Evolutionary conservation across 2,888 invertebrate genomes (phyloP), one percentile per base, ranked within the genome.

Genomic region (Rugalucina vietnamica): DNA sequence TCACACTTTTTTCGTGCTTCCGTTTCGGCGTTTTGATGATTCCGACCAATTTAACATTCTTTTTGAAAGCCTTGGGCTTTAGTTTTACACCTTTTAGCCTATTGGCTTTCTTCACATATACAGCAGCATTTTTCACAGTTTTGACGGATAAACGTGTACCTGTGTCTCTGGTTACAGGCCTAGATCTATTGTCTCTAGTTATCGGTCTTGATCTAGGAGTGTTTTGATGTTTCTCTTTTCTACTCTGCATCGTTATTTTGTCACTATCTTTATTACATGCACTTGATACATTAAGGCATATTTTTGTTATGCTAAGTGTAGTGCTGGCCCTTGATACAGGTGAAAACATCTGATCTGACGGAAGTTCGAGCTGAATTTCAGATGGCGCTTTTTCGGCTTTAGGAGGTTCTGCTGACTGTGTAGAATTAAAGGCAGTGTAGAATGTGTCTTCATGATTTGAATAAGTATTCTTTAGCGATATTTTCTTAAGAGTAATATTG

Each of bases 41-140:
- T 39, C 87, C 87, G 0, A 76, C 73, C 8, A 84, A 69, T 76
- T 82, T 82, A 12, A 85, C 72, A 54, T 79, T 84, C 70, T 81
- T 3, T 34, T 65, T 65, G 21, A 65, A 65, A 14, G 65, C 21
- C 34, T 65, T 65, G 5, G 65, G 24, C 32, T 65, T 65, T 1
- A 65, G 65, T 34, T 65, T 65, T 4, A 65, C 65, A 12, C 65
- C 34, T 65, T 65, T 65, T 1, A 65, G 18, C 12, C 14, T 29
- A 34, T 65, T 65, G 32, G 65, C 34, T 34, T 18, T 65, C 34
- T 65, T 65, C 1, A 65, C 32, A 34, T 34, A 65, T 3, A 18
- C 32, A 4, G 12, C 8, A 34, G 65, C 29, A 65, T 34, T 65
- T 34, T 65, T 65, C 18, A 65, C 1, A 21, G 65, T 29, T 65